A percentile compares a stretch with the other conserved stretches of the same genome.
These are phyloP conservation scores for Porites cylindrica DNA, from an alignment of 92 coral and sea anemone genomes.

Conservation along the genomic window DNA sequence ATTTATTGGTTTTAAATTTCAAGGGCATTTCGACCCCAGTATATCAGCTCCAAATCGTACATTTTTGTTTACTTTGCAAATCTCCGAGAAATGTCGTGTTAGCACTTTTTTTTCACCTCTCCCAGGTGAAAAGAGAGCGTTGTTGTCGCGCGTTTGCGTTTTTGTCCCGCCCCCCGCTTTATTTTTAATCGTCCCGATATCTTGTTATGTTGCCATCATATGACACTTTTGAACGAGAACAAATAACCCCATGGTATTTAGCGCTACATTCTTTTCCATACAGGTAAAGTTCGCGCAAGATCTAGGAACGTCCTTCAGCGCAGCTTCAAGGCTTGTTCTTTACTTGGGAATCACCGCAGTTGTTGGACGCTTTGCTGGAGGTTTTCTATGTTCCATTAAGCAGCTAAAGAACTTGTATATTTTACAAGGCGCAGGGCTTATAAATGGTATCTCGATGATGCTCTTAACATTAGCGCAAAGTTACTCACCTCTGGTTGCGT, in stretches of 20 bases:
- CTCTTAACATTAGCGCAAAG: slow-evolving; percentile 19
- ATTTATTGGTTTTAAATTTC: too few relatives aligned
- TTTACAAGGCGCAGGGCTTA: neutral
- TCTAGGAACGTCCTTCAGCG: neutral
- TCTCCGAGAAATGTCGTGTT: too few relatives aligned
- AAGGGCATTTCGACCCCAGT: too few relatives aligned
- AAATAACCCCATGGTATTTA: neutral
- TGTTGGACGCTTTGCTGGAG: slow-evolving; percentile 32
- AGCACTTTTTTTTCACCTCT: too few relatives aligned
- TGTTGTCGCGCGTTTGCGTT: too few relatives aligned
- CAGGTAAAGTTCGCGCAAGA: slow-evolving; percentile 35
- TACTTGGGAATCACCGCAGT: slow-evolving; percentile 30
- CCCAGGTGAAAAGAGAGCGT: too few relatives aligned
- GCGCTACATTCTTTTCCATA: neutral
- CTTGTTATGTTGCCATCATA: too few relatives aligned
- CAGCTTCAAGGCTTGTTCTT: slow-evolving; percentile 34
- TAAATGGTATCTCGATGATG: slow-evolving; percentile 19
- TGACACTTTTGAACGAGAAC: neutral
- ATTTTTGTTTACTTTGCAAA: too few relatives aligned
- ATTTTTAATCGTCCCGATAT: too few relatives aligned
- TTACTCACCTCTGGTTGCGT: slow-evolving; percentile 21
- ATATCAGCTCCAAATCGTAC: too few relatives aligned
- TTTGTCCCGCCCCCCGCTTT: too few relatives aligned
- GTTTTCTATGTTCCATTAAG: slow-evolving; percentile 32
- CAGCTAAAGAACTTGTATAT: slow-evolving; percentile 17